Conservation (phyloP, 1,140 invertebrate species). For the Drosophila equinoxialis region DNA sequence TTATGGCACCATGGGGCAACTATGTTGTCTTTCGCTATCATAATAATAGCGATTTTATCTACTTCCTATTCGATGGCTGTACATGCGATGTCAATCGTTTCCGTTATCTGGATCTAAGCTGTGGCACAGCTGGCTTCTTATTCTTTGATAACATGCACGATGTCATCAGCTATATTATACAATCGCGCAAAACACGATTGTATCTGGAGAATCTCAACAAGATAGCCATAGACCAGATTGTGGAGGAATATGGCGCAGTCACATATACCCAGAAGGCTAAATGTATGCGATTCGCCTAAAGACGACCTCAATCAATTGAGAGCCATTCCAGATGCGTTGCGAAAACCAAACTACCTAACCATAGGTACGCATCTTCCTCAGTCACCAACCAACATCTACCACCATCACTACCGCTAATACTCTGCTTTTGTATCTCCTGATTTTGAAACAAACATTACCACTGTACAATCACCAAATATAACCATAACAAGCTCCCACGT, state of each 20-base stretch:
- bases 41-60: slow-evolving; percentile 65
- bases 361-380: too few relatives aligned
- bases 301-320: neutral
- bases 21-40: slow-evolving; percentile 78
- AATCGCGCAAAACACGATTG: slow-evolving; percentile 68
- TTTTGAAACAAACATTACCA: too few relatives aligned
- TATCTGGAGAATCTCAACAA: slow-evolving; percentile 73
- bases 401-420: too few relatives aligned
- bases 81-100: slow-evolving; percentile 79
- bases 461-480: too few relatives aligned
- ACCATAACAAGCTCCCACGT: too few relatives aligned
- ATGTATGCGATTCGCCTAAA: slow-evolving; percentile 67
- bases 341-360: neutral
- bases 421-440: too few relatives aligned
- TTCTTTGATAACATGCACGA: slow-evolving; percentile 72
- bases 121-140: slow-evolving; percentile 75
- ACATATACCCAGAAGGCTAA: slow-evolving; percentile 74
- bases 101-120: slow-evolving; percentile 76
- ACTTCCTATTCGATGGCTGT: slow-evolving; percentile 78
- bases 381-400: too few relatives aligned
- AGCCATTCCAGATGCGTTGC: neutral
- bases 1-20: slow-evolving; percentile 82
- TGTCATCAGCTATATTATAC: slow-evolving; percentile 77
- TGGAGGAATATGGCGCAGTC: slow-evolving; percentile 73
- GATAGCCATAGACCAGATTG: slow-evolving; percentile 71